Conservation (phyloP, 1,140 invertebrate genomes). For the Musca vetustissima region DNA sequence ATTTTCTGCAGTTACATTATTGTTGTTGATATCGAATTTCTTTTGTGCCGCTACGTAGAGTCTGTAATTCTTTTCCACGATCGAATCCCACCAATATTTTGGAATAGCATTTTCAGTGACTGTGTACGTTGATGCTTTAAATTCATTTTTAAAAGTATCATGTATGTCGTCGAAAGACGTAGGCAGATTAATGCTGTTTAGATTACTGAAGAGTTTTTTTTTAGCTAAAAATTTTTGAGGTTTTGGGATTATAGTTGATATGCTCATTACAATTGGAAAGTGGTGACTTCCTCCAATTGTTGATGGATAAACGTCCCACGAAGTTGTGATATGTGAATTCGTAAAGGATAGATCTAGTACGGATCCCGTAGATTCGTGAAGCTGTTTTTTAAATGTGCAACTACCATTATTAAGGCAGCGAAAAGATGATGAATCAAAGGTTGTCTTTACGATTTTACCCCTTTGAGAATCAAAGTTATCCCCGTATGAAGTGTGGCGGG, state of each 20-base stretch:
- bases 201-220: background rate
- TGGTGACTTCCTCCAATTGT: background rate
- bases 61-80: background rate
- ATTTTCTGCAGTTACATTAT: background rate
- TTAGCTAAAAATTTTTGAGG: background rate
- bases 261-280: background rate
- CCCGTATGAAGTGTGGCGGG: background rate
- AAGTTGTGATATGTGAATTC: background rate
- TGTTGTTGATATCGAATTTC: too few species aligned
- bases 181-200: background rate
- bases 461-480: background rate
- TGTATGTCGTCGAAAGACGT: background rate
- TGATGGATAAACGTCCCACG: background rate
- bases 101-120: too few species aligned
- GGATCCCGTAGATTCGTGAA: background rate
- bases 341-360: background rate
- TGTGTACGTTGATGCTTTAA: background rate
- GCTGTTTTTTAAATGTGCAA: background rate
- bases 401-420: background rate
- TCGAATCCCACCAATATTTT: background rate
- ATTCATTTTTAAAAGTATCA: background rate
- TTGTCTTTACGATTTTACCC: background rate
- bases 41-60: background rate
- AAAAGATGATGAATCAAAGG: background rate
- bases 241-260: background rate